These are phyloP conservation scores for Catalaphyllia jardinei DNA, from an alignment of 64 coral and sea anemone genomes.

Conservation along the genomic window DNA sequence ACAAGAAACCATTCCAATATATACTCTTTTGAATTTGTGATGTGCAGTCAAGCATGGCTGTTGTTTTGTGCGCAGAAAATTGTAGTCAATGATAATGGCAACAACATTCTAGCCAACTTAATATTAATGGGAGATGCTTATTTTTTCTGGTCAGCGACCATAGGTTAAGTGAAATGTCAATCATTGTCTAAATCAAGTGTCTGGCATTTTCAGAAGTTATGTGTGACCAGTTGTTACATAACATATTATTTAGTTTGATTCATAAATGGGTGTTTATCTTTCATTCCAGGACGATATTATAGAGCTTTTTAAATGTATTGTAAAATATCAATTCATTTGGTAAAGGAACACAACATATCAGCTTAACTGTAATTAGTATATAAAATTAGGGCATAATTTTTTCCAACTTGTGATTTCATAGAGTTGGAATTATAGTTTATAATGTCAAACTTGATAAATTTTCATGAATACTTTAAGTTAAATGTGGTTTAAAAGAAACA, in stretches of 20 bases:
- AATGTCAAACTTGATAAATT: too few species aligned
- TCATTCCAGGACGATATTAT: background rate
- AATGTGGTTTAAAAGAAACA: too few species aligned
- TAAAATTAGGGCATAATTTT: background rate
- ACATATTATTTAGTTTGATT: background rate
- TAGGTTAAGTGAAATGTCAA: background rate
- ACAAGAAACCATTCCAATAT: background rate
- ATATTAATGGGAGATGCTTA: background rate
- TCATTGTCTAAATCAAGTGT: background rate
- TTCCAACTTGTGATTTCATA: too few species aligned
- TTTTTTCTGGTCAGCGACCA: background rate
- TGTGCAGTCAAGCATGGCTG: background rate
- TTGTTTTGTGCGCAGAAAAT: background rate
- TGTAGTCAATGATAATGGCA: background rate
- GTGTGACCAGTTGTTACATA: background rate
- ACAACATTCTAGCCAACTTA: background rate
- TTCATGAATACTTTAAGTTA: too few species aligned
- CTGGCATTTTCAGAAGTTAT: background rate
- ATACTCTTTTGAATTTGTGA: conserved; percentile 3
- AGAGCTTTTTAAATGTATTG: conserved; percentile 15
- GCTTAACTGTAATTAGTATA: background rate
- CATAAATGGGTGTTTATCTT: background rate
- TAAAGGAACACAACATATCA: background rate
- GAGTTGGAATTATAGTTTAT: too few species aligned
- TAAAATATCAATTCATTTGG: background rate